phyloP scores from a whole-genome alignment of 2,113 vertebrate species.

The Hyaena hyaena region DNA sequence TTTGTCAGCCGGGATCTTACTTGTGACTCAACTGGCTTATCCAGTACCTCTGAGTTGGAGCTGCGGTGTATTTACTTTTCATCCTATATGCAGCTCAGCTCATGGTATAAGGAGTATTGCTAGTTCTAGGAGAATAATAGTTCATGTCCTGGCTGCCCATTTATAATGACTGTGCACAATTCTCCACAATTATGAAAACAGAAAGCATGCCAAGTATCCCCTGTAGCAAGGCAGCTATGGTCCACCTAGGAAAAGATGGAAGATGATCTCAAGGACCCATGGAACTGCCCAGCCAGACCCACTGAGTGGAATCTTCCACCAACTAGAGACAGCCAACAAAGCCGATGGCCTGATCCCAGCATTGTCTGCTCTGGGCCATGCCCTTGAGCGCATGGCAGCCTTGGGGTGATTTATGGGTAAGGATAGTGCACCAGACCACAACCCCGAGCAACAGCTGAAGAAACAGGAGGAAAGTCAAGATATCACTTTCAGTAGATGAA shows the following conservation, averaged over 20 bases:
- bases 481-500: conserved; percentile 36
- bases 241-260: not conserved
- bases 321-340: not conserved
- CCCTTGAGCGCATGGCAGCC: conserved; percentile 22
- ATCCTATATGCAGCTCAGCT: not conserved
- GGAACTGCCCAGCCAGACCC: not conserved
- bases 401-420: not conserved
- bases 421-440: not conserved
- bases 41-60: not conserved
- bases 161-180: not conserved
- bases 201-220: not conserved
- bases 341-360: not conserved
- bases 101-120: not conserved
- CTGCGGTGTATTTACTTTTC: not conserved
- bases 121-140: not conserved
- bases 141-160: not conserved
- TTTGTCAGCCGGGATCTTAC: not conserved
- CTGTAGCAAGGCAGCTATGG: not conserved
- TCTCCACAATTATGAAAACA: not conserved
- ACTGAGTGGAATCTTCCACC: not conserved
- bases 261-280: not conserved
- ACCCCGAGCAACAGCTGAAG: not conserved
- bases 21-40: not conserved
- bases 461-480: not conserved
- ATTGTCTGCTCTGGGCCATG: not conserved